Percentiles rank a stretch among this genome's conserved stretches.
Evolutionary conservation across 2,888 invertebrate species (phyloP).

Genomic region (Altica lythri): DNA sequence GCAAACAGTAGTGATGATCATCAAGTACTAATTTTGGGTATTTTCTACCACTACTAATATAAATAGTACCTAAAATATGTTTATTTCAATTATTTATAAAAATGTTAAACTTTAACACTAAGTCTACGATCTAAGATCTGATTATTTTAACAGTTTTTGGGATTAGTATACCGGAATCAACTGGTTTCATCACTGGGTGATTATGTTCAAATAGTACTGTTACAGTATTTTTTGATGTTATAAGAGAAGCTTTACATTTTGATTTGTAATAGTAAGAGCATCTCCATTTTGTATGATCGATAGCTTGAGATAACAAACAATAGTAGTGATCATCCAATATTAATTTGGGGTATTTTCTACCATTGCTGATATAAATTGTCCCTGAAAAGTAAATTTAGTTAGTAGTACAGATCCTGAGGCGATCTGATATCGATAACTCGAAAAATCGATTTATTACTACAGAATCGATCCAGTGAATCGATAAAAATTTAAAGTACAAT

Average conservation of each 20-base stretch:
- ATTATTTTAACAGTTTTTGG: slow-evolving; percentile 32
- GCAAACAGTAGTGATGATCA: slow-evolving; percentile 38
- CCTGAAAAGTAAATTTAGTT: too few species aligned
- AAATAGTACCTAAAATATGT: slow-evolving; percentile 27
- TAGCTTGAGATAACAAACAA: slow-evolving; percentile 32
- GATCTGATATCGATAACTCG: too few species aligned
- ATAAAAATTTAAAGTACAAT: too few species aligned
- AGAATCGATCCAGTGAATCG: too few species aligned
- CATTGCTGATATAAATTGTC: slow-evolving; percentile 31
- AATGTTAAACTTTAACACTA: background rate
- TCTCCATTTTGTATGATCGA: slow-evolving; percentile 39
- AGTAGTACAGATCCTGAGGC: too few species aligned
- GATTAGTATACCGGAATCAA: slow-evolving; percentile 20
- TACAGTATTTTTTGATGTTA: slow-evolving; percentile 36
- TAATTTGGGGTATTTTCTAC: slow-evolving; percentile 38
- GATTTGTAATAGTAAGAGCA: slow-evolving; percentile 39
- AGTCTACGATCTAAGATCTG: slow-evolving; percentile 11
- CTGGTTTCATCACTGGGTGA: slow-evolving; percentile 31
- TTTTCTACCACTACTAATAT: slow-evolving; percentile 27
- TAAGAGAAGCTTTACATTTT: slow-evolving; percentile 37
- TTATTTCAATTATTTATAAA: too few species aligned
- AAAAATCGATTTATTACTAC: too few species aligned
- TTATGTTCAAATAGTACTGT: slow-evolving; percentile 38
- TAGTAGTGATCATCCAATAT: slow-evolving; percentile 41
- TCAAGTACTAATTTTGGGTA: slow-evolving; percentile 40